Evolutionary conservation across 2,113 vertebrate species (phyloP).

Genomic region (Thunnus thynnus): DNA sequence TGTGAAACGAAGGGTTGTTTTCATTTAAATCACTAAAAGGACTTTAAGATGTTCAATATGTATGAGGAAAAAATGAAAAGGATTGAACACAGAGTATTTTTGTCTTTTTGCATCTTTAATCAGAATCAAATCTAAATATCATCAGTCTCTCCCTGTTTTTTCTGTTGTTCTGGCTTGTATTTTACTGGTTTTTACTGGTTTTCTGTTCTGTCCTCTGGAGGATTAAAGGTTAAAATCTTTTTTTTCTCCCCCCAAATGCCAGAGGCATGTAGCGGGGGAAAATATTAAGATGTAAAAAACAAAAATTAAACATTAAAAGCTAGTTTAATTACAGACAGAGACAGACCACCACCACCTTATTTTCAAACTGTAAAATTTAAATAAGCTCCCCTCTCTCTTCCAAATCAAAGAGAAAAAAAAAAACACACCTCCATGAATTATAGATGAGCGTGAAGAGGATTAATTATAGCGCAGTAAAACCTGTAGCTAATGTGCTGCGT

Average conservation of each 20-base stretch:
- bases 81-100: constrained; percentile 3
- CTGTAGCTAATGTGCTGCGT: constrained; percentile 65
- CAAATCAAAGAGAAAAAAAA: constrained; percentile 39
- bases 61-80: constrained; percentile 34
- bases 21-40: constrained; percentile 21
- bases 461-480: constrained; percentile 71
- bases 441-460: constrained; percentile 73
- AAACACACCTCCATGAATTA: constrained; percentile 65
- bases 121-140: constrained; percentile 15
- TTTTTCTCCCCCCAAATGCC: neutral
- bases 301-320: constrained; percentile 41
- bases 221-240: neutral
- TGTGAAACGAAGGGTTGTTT: constrained; percentile 17
- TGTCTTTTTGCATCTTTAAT: constrained; percentile 23
- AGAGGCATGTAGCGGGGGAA: neutral
- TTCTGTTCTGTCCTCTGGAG: neutral
- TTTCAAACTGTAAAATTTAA: constrained; percentile 59
- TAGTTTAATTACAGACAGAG: constrained; percentile 21
- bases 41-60: constrained; percentile 31
- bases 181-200: neutral
- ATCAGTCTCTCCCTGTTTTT: neutral
- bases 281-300: constrained; percentile 24
- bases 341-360: neutral
- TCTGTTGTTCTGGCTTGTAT: neutral
- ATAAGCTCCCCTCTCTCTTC: constrained; percentile 43